Conservation (phyloP, 2,888 invertebrate genomes). For the Ichneumon xanthorius region DNA sequence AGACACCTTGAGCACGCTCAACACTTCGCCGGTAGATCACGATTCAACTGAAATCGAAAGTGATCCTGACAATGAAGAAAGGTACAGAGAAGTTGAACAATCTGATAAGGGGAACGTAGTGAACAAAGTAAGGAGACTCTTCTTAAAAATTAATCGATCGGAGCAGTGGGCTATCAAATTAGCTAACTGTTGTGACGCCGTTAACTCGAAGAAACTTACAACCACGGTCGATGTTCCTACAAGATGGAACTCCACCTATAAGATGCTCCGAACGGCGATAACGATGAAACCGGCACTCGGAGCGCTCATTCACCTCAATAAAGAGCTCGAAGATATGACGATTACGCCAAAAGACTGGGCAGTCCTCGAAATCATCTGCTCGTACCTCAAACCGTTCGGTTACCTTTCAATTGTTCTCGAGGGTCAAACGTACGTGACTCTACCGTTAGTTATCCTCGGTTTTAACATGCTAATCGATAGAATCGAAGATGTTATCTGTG, state of each 20-base stretch:
- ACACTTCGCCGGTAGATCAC: not conserved
- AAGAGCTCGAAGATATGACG: conserved; percentile 13
- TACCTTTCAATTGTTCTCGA: conserved; percentile 22
- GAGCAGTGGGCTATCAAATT: conserved; percentile 50
- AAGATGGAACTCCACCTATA: conserved; percentile 56
- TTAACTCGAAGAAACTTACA: conserved; percentile 33
- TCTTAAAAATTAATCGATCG: conserved; percentile 46
- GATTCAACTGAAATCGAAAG: conserved; percentile 5
- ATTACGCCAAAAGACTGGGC: conserved; percentile 32
- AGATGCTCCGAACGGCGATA: conserved; percentile 26
- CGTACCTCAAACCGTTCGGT: conserved; percentile 40
- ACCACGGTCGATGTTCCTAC: conserved; percentile 52
- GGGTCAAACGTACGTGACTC: conserved; percentile 49
- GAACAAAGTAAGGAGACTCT: conserved; percentile 50
- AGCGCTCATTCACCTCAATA: not conserved
- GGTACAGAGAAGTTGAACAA: conserved; percentile 2
- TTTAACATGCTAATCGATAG: conserved; percentile 50
- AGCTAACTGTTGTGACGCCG: conserved; percentile 27
- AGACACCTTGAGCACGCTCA: conserved; percentile 43
- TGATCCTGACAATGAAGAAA: conserved; percentile 19
- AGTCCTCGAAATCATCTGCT: conserved; percentile 25
- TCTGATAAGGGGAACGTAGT: conserved; percentile 17
- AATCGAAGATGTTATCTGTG: conserved; percentile 29
- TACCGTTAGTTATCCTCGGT: conserved; percentile 47
- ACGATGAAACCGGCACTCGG: conserved; percentile 6